Evolutionary conservation across 1,140 invertebrate genomes (phyloP), one percentile per base, ranked within the genome.

Genomic region (Magallana angulata): DNA sequence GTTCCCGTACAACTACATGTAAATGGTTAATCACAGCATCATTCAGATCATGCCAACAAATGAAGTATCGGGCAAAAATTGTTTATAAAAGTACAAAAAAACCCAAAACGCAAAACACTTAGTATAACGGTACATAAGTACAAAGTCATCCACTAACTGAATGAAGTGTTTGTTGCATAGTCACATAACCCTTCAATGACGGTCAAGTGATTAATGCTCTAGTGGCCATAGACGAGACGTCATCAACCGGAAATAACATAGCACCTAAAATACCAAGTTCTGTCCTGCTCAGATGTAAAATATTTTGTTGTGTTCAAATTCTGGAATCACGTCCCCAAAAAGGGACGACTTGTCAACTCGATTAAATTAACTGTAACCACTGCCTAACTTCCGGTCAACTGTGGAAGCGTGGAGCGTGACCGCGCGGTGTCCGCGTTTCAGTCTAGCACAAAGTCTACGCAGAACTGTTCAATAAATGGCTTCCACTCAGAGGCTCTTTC

Each of bases 401-500:
- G 36, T 48, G 36, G 36, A 48, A 48, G 36, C 36, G 36, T 48
- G 36, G 36, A 48, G 36, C 36, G 36, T 48, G 36, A 48, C 36
- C 36, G 2, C 36, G 36, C 36, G 36, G 1, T 48, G 36, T 48
- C 36, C 5, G 36, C 36, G 36, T 48, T 48, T 4, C 36, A 48
- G 36, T 48, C 36, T 48, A 4, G 36, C 36, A n/a, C 14, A 11
- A 62, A 14, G 11, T 62, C 60, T 62, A 62, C n/a, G 60, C 60
- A 12, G 24, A 30, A 9, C 68, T 76, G 68, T 30, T 76, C 24
- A 9, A 1, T 36, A 76, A 30, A 76, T 76, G 68, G 30, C 24
- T 24, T 30, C 68, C 68, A 8, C 24, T 24, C 0, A 84, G 59
- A 7, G 82, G 82, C 48, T 84, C 82, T 84, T 82, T 85, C 3